Evolutionary conservation across 2,113 vertebrate species (phyloP).

Genomic region (Bubo bubo): DNA sequence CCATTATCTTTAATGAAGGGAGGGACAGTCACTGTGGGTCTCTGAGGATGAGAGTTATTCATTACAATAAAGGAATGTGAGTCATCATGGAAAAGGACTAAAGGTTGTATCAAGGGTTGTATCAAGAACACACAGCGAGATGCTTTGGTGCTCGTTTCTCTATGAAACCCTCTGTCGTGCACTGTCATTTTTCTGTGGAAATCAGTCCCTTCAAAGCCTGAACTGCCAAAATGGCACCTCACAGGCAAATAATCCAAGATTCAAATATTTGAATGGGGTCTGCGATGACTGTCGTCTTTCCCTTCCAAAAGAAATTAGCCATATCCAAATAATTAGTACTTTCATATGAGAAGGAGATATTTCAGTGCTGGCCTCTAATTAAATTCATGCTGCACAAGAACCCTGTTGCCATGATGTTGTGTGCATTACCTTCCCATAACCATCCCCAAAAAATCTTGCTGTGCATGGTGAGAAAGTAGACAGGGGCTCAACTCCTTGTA

Average conservation of each 20-base stretch:
- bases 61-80: neutral
- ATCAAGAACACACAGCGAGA: neutral
- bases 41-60: neutral
- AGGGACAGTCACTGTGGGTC: neutral
- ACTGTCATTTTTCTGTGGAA: neutral
- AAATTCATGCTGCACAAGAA: neutral
- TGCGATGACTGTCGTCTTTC: neutral
- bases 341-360: neutral
- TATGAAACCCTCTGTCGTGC: neutral
- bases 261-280: neutral
- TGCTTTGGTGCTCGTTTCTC: neutral
- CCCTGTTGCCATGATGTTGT: rapidly evolving
- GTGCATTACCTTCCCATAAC: neutral
- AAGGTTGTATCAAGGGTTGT: too few relatives aligned
- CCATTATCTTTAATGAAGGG: neutral
- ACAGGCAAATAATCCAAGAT: neutral
- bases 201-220: neutral
- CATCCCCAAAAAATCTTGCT: neutral
- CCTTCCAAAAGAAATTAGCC: neutral
- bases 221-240: neutral
- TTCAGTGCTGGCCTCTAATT: neutral
- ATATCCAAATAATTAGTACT: neutral
- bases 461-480: neutral
- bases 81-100: neutral
- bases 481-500: neutral